phyloP scores from a whole-genome alignment of 2,113 vertebrate species.

The Hyperopisus bebe region DNA sequence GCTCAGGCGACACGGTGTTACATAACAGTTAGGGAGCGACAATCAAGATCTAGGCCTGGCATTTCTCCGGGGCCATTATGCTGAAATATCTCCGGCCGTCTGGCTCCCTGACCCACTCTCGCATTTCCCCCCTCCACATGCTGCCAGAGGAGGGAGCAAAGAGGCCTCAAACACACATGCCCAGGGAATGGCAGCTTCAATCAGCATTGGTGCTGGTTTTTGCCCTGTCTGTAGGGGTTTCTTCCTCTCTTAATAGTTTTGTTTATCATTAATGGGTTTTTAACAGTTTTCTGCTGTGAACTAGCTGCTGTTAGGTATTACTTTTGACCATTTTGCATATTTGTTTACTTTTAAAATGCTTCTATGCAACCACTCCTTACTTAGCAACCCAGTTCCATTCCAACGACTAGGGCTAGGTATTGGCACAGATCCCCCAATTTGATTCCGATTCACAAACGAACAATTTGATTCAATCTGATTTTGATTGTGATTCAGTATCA shows the following conservation, averaged over 20 bases:
- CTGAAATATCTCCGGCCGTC: constrained; percentile 32
- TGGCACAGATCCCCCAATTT: not conserved
- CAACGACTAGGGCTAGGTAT: not conserved
- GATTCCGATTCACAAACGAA: not conserved
- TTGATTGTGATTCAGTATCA: not conserved
- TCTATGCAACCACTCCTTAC: not conserved
- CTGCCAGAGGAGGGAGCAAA: not conserved
- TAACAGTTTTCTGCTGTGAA: not conserved
- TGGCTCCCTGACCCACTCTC: constrained; percentile 57
- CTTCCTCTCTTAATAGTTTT: not conserved
- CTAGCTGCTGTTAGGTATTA: not conserved
- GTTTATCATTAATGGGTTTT: not conserved
- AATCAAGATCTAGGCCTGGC: constrained; percentile 51
- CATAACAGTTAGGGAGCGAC: constrained; percentile 47
- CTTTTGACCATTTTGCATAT: not conserved
- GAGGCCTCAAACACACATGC: not conserved
- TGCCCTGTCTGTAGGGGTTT: not conserved
- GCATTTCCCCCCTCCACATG: constrained; percentile 25
- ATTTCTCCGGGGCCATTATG: constrained; percentile 48
- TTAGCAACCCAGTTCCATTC: not conserved
- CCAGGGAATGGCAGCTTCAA: not conserved
- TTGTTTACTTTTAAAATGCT: not conserved
- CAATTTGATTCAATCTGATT: not conserved
- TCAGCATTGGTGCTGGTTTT: not conserved
- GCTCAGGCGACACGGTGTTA: constrained; percentile 45